phyloP scores from a whole-genome alignment of 1,140 invertebrate species.

The Conopomorpha cramerella region DNA sequence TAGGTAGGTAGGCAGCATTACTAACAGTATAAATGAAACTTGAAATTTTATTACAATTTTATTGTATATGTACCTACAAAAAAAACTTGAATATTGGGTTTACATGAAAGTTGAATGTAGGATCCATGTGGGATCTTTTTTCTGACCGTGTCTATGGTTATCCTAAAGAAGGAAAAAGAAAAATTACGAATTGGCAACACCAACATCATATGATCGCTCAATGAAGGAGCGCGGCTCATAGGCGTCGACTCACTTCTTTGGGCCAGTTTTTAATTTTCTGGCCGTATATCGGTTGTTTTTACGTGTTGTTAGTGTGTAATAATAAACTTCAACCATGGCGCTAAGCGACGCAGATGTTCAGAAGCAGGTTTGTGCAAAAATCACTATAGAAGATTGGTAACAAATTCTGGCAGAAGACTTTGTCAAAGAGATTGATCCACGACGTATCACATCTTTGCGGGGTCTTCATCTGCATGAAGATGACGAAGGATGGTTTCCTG shows the following conservation, averaged over 20 bases:
- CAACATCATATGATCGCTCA: constrained; percentile 60
- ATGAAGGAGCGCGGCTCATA: constrained; percentile 53
- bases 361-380: constrained; percentile 82
- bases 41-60: no score
- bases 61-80: no score
- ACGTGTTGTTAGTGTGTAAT: constrained; percentile 48
- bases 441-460: constrained; percentile 11
- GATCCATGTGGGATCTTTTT: no score
- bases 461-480: no score
- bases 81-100: no score
- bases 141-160: constrained; percentile 20
- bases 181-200: constrained; percentile 25
- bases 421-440: constrained; percentile 49
- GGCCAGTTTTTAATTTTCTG: constrained; percentile 54
- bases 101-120: no score
- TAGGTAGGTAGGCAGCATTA: no score
- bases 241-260: constrained; percentile 48
- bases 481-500: no score
- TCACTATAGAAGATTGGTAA: constrained; percentile 2
- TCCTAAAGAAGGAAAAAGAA: constrained; percentile 7
- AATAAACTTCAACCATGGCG: constrained; percentile 78
- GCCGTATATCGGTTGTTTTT: constrained; percentile 48
- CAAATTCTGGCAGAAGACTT: constrained; percentile 17
- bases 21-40: no score
- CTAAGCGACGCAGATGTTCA: constrained; percentile 98